Percentiles rank a stretch among this genome's conserved stretches.
These are phyloP conservation scores for Isaurus tuberculatus DNA, from an alignment of 92 coral and sea anemone genomes.

Conservation along the genomic window DNA sequence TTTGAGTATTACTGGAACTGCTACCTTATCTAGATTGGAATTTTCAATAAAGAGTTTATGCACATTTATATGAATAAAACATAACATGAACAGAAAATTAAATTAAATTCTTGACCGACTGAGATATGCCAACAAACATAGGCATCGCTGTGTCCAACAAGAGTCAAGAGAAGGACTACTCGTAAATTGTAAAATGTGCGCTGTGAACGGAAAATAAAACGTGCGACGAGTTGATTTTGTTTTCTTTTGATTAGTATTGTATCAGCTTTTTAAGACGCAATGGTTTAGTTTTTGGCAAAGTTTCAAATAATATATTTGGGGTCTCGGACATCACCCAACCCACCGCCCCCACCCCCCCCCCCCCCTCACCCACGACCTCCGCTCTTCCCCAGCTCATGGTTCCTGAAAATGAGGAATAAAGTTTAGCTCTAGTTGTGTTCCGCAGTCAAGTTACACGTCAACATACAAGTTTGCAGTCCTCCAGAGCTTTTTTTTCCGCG, in stretches of 20 bases:
- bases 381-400: conserved; percentile 27
- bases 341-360: not conserved
- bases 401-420: not conserved
- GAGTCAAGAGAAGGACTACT: not conserved
- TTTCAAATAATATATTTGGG: not conserved
- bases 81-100: not conserved
- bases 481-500: conserved; percentile 12
- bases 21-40: not conserved
- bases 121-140: not conserved
- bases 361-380: too few species aligned
- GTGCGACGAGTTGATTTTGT: not conserved
- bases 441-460: conserved; percentile 13
- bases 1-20: not conserved
- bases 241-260: not conserved
- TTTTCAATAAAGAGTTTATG: not conserved
- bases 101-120: not conserved
- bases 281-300: not conserved
- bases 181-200: conserved; percentile 15
- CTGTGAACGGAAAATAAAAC: conserved; percentile 10
- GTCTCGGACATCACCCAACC: conserved; percentile 8
- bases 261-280: not conserved
- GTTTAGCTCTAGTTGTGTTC: conserved; percentile 31
- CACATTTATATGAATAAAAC: not conserved
- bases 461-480: conserved; percentile 6
- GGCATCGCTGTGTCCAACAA: not conserved